Evolutionary conservation across 2,888 invertebrate species (phyloP).

Genomic region (Nemoura dubitans): DNA sequence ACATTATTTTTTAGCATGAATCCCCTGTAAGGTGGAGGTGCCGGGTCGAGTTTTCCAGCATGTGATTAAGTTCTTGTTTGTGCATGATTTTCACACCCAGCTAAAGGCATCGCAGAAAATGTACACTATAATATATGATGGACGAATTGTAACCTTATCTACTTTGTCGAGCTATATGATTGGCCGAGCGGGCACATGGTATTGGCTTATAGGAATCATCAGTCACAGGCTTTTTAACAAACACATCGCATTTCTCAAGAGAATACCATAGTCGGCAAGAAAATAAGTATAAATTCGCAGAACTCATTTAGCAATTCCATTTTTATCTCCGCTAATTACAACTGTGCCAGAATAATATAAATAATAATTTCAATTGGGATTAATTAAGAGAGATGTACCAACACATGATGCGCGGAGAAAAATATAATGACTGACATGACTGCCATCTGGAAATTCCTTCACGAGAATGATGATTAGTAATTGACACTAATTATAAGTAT

Average conservation of each 20-base stretch:
- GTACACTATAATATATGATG: too few species aligned
- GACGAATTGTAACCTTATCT: too few species aligned
- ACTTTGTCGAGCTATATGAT: too few species aligned
- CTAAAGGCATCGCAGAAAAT: too few species aligned
- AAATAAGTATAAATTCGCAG: background rate
- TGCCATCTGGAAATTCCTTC: constrained; percentile 34
- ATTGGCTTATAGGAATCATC: background rate
- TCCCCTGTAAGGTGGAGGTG: too few species aligned
- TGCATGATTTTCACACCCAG: too few species aligned
- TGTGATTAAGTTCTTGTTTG: too few species aligned
- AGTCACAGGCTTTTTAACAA: constrained; percentile 5
- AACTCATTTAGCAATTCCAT: background rate
- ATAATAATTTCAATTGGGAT: constrained; percentile 18
- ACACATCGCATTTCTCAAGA: background rate
- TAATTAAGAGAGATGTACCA: constrained; percentile 15
- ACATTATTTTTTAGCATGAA: too few species aligned
- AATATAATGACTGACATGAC: constrained; percentile 10
- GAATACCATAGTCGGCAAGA: background rate
- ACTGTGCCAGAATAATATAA: constrained; percentile 5
- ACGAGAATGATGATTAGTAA: constrained; percentile 25
- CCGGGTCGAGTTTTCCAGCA: too few species aligned
- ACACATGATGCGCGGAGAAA: background rate
- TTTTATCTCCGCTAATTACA: background rate
- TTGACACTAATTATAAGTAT: constrained; percentile 39
- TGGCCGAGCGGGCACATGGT: too few species aligned